Conservation (phyloP, 2,797 vertebrate species). For the Enteromius paludinosus region DNA sequence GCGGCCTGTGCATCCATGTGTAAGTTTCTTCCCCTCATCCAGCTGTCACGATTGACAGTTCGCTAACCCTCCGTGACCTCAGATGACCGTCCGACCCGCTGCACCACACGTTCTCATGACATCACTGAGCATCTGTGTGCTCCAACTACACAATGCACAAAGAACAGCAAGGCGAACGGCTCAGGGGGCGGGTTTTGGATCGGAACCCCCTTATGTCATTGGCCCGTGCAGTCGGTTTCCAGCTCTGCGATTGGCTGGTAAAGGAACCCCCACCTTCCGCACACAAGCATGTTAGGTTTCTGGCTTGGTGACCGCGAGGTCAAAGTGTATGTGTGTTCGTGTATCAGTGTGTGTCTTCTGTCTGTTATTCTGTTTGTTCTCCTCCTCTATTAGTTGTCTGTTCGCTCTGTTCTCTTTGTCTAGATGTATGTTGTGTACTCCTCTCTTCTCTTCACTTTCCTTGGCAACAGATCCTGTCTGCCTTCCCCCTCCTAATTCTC, state of each 20-base stretch:
- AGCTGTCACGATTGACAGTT: conserved; percentile 32
- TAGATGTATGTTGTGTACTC: conserved; percentile 46
- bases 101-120: conserved; percentile 30
- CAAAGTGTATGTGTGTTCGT: conserved; percentile 45
- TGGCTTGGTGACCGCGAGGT: conserved; percentile 10
- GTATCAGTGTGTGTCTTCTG: conserved; percentile 37
- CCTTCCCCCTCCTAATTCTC: conserved; percentile 43
- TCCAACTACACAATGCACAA: conserved; percentile 41
- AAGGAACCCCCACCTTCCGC: neutral
- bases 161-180: neutral
- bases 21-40: neutral
- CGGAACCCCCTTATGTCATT: neutral
- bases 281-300: conserved; percentile 14
- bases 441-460: conserved; percentile 56
- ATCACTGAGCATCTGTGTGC: conserved; percentile 33
- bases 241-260: conserved; percentile 21
- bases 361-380: conserved; percentile 36
- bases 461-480: conserved; percentile 58
- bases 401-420: conserved; percentile 45
- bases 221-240: neutral
- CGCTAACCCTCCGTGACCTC: conserved; percentile 24
- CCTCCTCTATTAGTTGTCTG: conserved; percentile 56
- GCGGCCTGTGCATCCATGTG: neutral
- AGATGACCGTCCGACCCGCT: conserved; percentile 4
- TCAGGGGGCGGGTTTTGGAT: neutral